Conservation (phyloP, 2,888 invertebrate species). For the Apodemia mormo region DNA sequence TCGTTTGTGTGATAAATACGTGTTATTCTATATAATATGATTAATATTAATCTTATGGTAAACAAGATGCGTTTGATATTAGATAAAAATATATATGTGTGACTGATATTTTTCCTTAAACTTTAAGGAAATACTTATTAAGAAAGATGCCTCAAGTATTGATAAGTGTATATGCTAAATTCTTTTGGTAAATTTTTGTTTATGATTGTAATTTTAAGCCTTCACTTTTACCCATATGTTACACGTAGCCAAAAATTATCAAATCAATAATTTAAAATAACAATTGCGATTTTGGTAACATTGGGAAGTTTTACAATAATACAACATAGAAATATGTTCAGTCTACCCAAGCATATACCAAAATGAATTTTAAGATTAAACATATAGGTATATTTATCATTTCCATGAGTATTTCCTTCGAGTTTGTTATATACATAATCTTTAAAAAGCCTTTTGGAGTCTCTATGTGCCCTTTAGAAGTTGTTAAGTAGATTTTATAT, state of each 20-base stretch:
- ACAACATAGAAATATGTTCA: no score
- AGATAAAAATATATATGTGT: slow-evolving; percentile 24
- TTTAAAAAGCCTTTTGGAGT: slow-evolving; percentile 27
- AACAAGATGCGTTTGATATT: slow-evolving; percentile 21
- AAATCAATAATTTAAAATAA: no score
- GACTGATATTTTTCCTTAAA: slow-evolving; percentile 24
- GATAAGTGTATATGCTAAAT: no score
- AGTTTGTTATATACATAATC: slow-evolving; percentile 21
- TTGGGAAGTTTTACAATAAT: no score
- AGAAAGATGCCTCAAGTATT: neutral
- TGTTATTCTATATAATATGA: slow-evolving; percentile 20
- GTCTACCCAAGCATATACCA: no score
- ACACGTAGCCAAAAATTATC: no score
- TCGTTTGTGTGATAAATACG: slow-evolving; percentile 22
- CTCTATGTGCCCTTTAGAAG: slow-evolving; percentile 42
- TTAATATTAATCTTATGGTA: slow-evolving; percentile 12
- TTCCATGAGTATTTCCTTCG: slow-evolving; percentile 7
- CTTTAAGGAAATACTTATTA: neutral
- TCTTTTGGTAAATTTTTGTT: no score
- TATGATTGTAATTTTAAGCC: no score
- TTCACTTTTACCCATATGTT: no score
- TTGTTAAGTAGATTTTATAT: slow-evolving; percentile 47
- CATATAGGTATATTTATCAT: no score
- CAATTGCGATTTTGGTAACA: no score
- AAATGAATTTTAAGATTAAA: no score